Evolutionary conservation across 2,113 vertebrate genomes (phyloP), one percentile per base, ranked within the genome.

Genomic region (Tetrax tetrax): DNA sequence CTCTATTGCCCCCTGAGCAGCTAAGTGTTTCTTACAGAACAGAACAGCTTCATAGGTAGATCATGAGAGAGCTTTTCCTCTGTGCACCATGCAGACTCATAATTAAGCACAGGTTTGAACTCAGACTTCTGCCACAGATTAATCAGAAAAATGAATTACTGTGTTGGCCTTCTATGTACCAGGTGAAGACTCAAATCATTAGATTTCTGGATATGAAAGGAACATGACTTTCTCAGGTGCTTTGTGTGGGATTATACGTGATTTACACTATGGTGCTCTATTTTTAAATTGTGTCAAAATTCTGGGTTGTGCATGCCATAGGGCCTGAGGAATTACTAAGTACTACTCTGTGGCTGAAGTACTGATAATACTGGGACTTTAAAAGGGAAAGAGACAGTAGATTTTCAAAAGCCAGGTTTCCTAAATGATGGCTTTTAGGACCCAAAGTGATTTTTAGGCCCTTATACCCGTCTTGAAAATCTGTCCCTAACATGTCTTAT

Each of bases 151-250:
- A 65, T 8, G 11, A 72, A 38, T 80, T 31, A n/a, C 2, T 51
- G 25, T 0, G 0, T 25, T 15, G 5, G 19, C 14, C 22, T 72
- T 14, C 25, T 41, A 2, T 0, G 0, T 57, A 27, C 28, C 24
- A 41, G 51, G 19, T 7, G 2, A 92, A 77, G 65, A 56, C 21
- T 82, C 18, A 54, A 10, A 69, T 45, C 2, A 45, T 25, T 56
- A 50, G 2, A 28, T 61, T 81, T 72, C 45, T 89, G 47, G 17
- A 27, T 59, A 29, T 38, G 31, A 83, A 80, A 74, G 24, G 33
- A 50, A 6, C 3, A 14, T 65, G n/a, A 33, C 17, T 66, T 69
- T 90, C 24, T 83, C 53, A 17, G 9, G 31, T 74, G 15, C 20
- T 74, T 87, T 74, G 4, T 59, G 45, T 57, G 35, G 38, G 35